Base-by-base conservation (phyloP, 2,113 vertebrate species). In the Myrmecobius fasciatus region DNA sequence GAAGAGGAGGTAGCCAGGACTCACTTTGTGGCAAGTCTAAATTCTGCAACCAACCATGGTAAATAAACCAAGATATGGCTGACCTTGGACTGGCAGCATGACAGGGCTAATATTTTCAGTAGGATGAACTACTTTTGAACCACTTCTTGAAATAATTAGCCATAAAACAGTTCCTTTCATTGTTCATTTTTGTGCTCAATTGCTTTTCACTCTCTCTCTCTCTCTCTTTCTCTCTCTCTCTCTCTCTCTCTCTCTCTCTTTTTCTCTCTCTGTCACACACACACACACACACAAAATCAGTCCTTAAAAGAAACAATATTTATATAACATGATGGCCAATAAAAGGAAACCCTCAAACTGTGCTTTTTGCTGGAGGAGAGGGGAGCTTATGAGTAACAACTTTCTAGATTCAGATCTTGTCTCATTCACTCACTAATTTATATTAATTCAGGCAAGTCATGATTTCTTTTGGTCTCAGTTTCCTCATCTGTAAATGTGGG, bases 101-200 rank as follows among this genome's bases (percentile, higher is more conserved):
- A 96, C 90, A 97, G 93, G 8, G 93, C 94, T 92, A 97, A 91
- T 97, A 96, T 97, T 97, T 98, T 95, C 36, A 94, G 92, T 94
- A 96, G 52, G 89, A 96, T 96, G 89, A 96, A 94, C 97, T 95
- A 9, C 88, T 98, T 49, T 90, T 95, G 51, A 97, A 95, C 92
- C 95, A 28, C 90, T 96, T 94, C 0, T 0, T 46, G n/a, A 94
- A 3, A 10, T 91, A 52, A 97, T 2, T 95, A 95, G 92, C 56
- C 91, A 96, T 9, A 96, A 95, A 94, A 5, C 93, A n/a, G 75
- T 17, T 93, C 26, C 75, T 49, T 96, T 83, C 92, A 53, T 92
- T 26, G 2, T 67, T 94, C 46, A 46, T 17, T 75, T 75, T n/a
- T 75, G 14, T 31, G 56, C 9, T 60, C 25, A 56, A 28, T 67